Base-by-base conservation (phyloP, 2,888 invertebrate species). In the Therioaphis trifolii region DNA sequence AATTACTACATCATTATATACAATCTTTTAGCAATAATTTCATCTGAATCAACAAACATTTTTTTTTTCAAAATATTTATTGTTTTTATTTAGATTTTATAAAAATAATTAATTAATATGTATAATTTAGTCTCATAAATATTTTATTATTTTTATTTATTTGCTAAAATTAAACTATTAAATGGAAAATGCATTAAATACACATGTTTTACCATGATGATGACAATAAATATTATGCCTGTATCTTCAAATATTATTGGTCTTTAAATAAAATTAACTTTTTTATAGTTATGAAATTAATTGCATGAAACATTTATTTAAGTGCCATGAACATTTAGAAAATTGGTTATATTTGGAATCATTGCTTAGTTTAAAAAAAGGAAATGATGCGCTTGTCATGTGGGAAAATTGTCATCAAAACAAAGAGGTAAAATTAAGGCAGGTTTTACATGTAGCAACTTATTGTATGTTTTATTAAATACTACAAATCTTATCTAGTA, bases 371-470 rank as follows among this genome's bases (percentile, higher is more conserved):
- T 29, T 72, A 15, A 82, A 72, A 7, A 49, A 46, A 82, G 72
- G 49, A 35, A 72, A 35, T 52, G 80, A 82, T 61, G 29, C 61
- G 24, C 14, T 82, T 35, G 5, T 63, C 3, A 2, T n/a, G 14
- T 82, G 80, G 80, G 72, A 72, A 63, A 72, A 61, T 24, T 72
- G 72, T 40, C 63, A 69, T 74, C 61, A 74, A 63, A 72, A 72
- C 21, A 74, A 82, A 72, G 80, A 82, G 49, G 80, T 82, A 35
- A 79, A 4, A 68, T 63, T n/a, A 15, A 18, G n/a, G n/a, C n/a
- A n/a, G n/a, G n/a, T n/a, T n/a, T n/a, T n/a, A n/a, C n/a, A n/a
- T n/a, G n/a, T n/a, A n/a, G n/a, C n/a, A n/a, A n/a, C n/a, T n/a
- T n/a, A n/a, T n/a, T n/a, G n/a, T n/a, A n/a, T n/a, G n/a, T n/a